These are phyloP conservation scores for Ciona savignyi DNA, from an alignment of 23 tunicate species.

Conservation along the genomic window DNA sequence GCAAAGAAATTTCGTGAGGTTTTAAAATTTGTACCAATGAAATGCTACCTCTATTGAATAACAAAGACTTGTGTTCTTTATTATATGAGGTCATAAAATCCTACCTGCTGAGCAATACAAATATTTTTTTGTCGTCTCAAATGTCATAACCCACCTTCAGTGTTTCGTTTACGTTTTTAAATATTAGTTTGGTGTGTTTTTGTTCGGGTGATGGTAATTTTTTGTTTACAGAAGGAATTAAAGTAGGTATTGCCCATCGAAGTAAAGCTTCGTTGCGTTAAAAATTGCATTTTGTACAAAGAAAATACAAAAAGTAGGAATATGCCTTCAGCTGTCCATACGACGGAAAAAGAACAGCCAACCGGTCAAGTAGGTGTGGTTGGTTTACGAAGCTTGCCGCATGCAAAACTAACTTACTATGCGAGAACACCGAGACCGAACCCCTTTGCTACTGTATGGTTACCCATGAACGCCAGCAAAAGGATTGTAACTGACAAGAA, in stretches of 20 bases:
- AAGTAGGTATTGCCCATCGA: slow-evolving; percentile 25
- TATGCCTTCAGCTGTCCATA: slow-evolving; percentile 11
- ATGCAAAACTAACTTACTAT: slow-evolving; percentile 36
- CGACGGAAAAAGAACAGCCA: not conserved
- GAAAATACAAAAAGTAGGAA: slow-evolving; percentile 1
- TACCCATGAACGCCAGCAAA: slow-evolving; percentile 87
- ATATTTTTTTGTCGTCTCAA: not conserved
- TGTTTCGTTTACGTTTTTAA: not conserved
- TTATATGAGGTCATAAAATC: not conserved
- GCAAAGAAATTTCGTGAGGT: too few relatives aligned
- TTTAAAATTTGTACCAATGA: not conserved
- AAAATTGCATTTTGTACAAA: not conserved
- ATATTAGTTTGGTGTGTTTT: not conserved
- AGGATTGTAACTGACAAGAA: slow-evolving; percentile 40
- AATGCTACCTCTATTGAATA: not conserved
- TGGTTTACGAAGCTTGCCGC: slow-evolving; percentile 60
- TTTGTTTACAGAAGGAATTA: not conserved
- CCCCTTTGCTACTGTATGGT: slow-evolving; percentile 72
- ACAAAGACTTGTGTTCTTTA: not conserved
- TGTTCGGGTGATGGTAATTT: not conserved
- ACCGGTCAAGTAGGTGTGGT: slow-evolving; percentile 37
- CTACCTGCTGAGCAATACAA: not conserved
- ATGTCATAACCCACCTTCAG: not conserved
- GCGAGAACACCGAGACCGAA: slow-evolving; percentile 64
- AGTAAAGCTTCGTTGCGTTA: slow-evolving; percentile 31